Conservation (phyloP, 2,113 vertebrate genomes). For the Narcine bancroftii region DNA sequence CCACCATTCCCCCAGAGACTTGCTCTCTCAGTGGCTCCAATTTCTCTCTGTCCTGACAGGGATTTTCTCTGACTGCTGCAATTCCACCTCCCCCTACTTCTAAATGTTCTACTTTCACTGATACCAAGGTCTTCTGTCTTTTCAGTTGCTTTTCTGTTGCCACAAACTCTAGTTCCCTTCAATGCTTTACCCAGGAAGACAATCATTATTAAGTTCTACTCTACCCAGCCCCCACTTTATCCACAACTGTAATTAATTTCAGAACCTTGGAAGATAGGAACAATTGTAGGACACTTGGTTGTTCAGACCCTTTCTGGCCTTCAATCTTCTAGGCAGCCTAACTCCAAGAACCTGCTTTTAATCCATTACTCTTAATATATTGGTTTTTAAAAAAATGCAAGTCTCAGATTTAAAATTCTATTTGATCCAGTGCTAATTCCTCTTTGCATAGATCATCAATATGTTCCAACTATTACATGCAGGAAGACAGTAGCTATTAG, state of each 20-base stretch:
- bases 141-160: neutral
- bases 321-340: no score
- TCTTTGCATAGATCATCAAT: no score
- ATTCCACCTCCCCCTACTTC: neutral
- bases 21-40: neutral
- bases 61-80: neutral
- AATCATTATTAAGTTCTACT: neutral
- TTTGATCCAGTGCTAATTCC: no score
- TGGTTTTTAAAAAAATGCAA: no score
- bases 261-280: no score
- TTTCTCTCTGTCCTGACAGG: neutral
- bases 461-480: no score
- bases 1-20: neutral
- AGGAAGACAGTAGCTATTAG: no score
- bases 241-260: neutral
- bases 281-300: no score
- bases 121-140: neutral
- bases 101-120: neutral
- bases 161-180: neutral
- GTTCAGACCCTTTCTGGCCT: no score
- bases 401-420: no score
- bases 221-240: neutral
- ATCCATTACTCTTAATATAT: no score
- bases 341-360: no score
- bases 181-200: neutral